Percentiles rank a stretch among this genome's conserved stretches.
Evolutionary conservation across 2,888 invertebrate genomes (phyloP).

Genomic region (Mythimna impura): DNA sequence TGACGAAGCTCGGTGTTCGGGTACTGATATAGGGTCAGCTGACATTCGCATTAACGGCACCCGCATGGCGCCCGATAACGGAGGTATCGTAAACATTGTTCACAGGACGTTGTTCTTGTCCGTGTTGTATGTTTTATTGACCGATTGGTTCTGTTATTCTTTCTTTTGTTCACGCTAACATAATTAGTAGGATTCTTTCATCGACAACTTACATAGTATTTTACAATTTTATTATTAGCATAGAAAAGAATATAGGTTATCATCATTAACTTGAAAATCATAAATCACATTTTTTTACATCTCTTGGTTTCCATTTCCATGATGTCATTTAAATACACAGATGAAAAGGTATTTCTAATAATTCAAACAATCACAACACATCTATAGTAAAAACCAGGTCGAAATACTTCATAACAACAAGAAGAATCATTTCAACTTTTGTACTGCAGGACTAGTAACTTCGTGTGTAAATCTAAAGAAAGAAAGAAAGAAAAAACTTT

Average conservation of each 20-base stretch:
- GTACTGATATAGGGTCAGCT: slow-evolving; percentile 58
- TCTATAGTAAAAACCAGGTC: background rate
- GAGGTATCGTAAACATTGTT: slow-evolving; percentile 47
- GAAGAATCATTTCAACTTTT: slow-evolving; percentile 2
- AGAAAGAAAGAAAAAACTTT: no score
- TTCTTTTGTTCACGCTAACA: background rate
- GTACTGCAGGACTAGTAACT: background rate
- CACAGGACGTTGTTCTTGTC: slow-evolving; percentile 51
- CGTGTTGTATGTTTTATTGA: slow-evolving; percentile 14
- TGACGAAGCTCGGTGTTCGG: slow-evolving; percentile 44
- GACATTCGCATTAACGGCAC: slow-evolving; percentile 57
- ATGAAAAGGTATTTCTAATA: background rate
- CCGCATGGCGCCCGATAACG: slow-evolving; percentile 59
- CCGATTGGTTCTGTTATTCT: slow-evolving; percentile 5
- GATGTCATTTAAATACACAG: background rate
- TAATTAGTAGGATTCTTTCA: background rate
- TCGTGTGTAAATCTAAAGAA: slow-evolving; percentile 8
- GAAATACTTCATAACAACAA: background rate
- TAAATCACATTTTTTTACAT: background rate
- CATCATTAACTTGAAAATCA: background rate
- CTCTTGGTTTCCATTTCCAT: background rate
- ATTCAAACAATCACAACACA: background rate
- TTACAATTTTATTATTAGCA: background rate
- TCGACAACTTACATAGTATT: background rate
- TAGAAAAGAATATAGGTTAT: background rate